Base-by-base conservation (phyloP, 2,888 invertebrate species). In the Onchidella celtica region DNA sequence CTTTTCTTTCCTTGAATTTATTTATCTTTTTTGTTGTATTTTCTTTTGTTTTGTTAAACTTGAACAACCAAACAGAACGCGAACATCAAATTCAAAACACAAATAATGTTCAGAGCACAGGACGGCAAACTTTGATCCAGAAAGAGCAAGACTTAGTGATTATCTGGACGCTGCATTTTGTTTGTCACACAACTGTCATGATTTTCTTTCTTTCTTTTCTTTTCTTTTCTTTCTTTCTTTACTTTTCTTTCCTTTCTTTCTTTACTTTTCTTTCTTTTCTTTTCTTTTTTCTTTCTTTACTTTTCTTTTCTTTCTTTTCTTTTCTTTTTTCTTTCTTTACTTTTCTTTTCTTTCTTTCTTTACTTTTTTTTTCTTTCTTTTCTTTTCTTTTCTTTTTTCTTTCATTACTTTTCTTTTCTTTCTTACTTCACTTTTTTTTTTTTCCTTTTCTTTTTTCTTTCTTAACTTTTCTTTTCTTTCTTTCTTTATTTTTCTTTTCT, bases 391-490 rank as follows among this genome's bases (percentile, higher is more conserved):
- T 65, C 24, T 29, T 63, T 17, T 32, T 17, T 66, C 14, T 59
- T 21, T 69, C 57, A 11, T 24, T 79, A 3, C 36, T 36, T 59
- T 47, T 40, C 34, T n/a, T 24, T 79, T 29, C 63, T 32, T 63
- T 1, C n/a, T 40, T 70, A 21, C 36, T 14, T 63, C 27, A 27
- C n/a, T n/a, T 34, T 27, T 47, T 36, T 69, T 24, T n/a, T 77
- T 32, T 47, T 3, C n/a, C 17, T 57, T 47, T 55, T 34, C 24
- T 66, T 57, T 36, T 11, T 55, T 36, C n/a, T 57, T 29, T 57
- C 6, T 68, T n/a, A 32, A 14, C 36, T 27, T 40, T 29, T 59
- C 4, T 27, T 38, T 34, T 38, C 3, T 21, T 24, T 70, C 14
- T n/a, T 32, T 11, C 24, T 55, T 69, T 6, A 57, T 17, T 21